Conservation (phyloP, 2,797 vertebrate species). For the Phalloptychus januarius region DNA sequence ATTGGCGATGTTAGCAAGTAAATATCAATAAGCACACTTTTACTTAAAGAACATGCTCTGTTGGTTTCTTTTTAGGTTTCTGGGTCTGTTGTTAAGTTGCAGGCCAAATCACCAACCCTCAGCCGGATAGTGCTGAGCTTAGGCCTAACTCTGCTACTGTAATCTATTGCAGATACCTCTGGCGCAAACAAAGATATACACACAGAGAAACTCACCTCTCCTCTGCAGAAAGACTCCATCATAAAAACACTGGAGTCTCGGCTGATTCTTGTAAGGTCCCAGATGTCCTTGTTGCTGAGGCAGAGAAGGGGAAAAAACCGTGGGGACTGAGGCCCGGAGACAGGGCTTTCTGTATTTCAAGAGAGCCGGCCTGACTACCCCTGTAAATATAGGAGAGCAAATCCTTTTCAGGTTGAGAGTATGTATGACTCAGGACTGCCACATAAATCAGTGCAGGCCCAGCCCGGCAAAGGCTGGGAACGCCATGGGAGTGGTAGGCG, state of each 20-base stretch:
- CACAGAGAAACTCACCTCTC: slow-evolving; percentile 78
- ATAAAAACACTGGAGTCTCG: slow-evolving; percentile 47
- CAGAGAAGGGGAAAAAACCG: slow-evolving; percentile 35
- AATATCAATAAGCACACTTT: slow-evolving; percentile 20
- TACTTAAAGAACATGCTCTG: slow-evolving; percentile 15
- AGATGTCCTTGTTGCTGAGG: slow-evolving; percentile 55
- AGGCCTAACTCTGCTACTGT: slow-evolving; percentile 23
- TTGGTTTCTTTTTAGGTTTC: slow-evolving; percentile 31
- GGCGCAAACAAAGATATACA: slow-evolving; percentile 19
- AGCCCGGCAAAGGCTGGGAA: slow-evolving; percentile 78
- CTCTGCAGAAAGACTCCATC: slow-evolving; percentile 60
- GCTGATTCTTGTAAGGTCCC: slow-evolving; percentile 56
- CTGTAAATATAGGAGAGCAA: slow-evolving; percentile 72
- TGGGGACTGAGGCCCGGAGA: slow-evolving; percentile 57
- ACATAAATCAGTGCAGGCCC: slow-evolving; percentile 79
- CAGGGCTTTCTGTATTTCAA: slow-evolving; percentile 61
- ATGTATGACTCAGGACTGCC: slow-evolving; percentile 76
- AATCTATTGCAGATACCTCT: slow-evolving; percentile 20
- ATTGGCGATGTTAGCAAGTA: neutral
- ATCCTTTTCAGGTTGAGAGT: slow-evolving; percentile 79
- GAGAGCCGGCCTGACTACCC: slow-evolving; percentile 71
- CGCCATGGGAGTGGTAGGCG: slow-evolving; percentile 83
- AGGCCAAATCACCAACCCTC: slow-evolving; percentile 43
- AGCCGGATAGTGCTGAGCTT: slow-evolving; percentile 11
- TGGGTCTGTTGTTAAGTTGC: slow-evolving; percentile 35